Evolutionary conservation across 2,113 vertebrate genomes (phyloP).

Genomic region (Phasianus colchicus): DNA sequence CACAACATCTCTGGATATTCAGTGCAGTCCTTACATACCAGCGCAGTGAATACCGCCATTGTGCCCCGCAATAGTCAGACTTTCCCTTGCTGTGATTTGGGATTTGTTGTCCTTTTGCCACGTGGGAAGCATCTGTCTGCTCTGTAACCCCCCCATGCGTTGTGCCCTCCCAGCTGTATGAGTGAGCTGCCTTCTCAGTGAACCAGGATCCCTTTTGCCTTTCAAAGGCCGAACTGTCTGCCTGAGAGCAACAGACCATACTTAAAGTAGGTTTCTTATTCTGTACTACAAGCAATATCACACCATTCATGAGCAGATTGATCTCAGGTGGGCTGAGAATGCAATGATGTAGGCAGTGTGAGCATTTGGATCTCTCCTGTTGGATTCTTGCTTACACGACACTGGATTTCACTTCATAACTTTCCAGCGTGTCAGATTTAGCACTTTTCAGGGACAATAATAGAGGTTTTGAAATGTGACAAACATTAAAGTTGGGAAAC

Average conservation of each 20-base stretch:
- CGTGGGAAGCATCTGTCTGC: neutral
- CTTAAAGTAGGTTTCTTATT: neutral
- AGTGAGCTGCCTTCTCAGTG: neutral
- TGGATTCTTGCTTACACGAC: neutral
- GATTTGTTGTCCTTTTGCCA: neutral
- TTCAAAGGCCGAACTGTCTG: neutral
- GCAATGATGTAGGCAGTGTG: too few relatives aligned
- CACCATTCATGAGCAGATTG: too few relatives aligned
- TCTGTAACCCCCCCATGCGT: rapidly evolving
- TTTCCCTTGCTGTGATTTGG: neutral
- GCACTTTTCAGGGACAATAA: conserved; percentile 22
- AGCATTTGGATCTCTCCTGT: neutral
- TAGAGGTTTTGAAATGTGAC: neutral
- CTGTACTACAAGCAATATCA: neutral
- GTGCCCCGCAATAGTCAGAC: neutral
- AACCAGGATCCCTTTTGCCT: neutral
- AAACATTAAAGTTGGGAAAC: neutral
- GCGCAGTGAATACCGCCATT: neutral
- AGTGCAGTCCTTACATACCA: neutral
- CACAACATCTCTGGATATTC: neutral
- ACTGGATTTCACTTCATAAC: neutral
- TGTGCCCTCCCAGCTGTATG: neutral
- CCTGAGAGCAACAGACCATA: neutral
- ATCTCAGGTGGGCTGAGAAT: neutral
- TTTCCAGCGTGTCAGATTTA: neutral